Evolutionary conservation across 1,140 invertebrate species (phyloP).

Genomic region (Trichonephila clavata): DNA sequence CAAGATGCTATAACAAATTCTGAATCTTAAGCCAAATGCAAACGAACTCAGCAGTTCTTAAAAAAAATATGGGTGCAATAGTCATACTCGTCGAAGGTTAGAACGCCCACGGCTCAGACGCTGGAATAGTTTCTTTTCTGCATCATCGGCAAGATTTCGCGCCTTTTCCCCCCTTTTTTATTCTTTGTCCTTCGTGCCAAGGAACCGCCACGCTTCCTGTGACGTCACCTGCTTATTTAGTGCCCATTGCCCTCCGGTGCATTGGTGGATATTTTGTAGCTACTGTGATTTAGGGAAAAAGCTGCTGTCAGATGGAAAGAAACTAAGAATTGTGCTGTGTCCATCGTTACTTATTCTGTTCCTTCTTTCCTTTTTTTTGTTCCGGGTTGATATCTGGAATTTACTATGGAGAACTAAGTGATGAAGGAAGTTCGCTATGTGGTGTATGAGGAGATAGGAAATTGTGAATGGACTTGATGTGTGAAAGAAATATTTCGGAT

Average conservation of each 20-base stretch:
- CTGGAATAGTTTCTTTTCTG: constrained; percentile 35
- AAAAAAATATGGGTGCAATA: background rate
- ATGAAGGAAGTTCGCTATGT: background rate
- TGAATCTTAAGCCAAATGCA: constrained; percentile 14
- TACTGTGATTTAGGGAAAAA: background rate
- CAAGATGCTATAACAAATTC: background rate
- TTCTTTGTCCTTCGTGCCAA: constrained; percentile 4
- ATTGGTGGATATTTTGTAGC: background rate
- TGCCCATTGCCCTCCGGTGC: constrained; percentile 1
- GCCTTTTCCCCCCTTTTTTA: background rate
- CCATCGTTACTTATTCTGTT: background rate
- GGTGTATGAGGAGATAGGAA: background rate
- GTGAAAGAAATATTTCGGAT: background rate
- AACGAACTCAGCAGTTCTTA: constrained; percentile 2
- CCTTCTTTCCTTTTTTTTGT: background rate
- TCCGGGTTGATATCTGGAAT: background rate
- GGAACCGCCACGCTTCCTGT: background rate
- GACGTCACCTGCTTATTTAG: constrained; percentile 39
- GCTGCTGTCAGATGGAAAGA: background rate
- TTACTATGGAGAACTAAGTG: background rate
- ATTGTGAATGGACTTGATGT: background rate
- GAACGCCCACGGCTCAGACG: constrained; percentile 34
- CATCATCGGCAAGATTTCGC: constrained; percentile 30
- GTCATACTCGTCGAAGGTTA: constrained; percentile 27
- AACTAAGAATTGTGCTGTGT: background rate